Evolutionary conservation across 2,888 invertebrate species (phyloP), one percentile per base, ranked within the genome.

Genomic region (Chalcis sispes): DNA sequence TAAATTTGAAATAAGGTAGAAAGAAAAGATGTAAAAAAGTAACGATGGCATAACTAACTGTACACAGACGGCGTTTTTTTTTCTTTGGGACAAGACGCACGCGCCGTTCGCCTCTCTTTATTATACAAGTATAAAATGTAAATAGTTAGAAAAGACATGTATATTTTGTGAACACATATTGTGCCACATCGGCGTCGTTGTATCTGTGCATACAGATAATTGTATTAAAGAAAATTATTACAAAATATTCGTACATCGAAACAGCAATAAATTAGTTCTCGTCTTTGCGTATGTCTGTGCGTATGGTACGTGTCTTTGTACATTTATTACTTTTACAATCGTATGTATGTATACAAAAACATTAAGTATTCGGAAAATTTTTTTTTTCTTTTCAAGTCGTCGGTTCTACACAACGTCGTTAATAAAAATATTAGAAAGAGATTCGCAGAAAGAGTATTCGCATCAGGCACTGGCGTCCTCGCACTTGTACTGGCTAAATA

Each of bases 51-150:
- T 71, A 61, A 77, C 77, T 73, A 73, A 73, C 70, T 77, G 69
- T 72, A 77, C 69, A 77, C 67, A 73, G 27, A 32, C 48, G 65
- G 59, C 61, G 32, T 73, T 66, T 65, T 73, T 80, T 80, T 80
- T 82, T 83, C 81, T 82, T 85, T 79, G 81, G 83, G 83, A 84
- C 80, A 81, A 83, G 79, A 81, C 82, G 80, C 79, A 79, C 78
- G 81, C 81, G 79, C 77, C 80, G 79, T 81, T 83, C 80, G 81
- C 76, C 79, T 81, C 81, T 82, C 80, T 85, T 86, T 86, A 84
- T 85, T 85, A 82, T 78, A 71, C 78, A 81, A 77, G 78, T 76
- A 75, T 74, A 79, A 79, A 77, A 72, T 65, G 62, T 76, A 66
- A 73, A 75, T 81, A 75, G 78, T 80, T 77, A 75, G 72, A 72